Percentiles rank a stretch among this genome's conserved stretches.
Evolutionary conservation across 1,140 invertebrate species (phyloP).

Genomic region (Drosophila yakuba): DNA sequence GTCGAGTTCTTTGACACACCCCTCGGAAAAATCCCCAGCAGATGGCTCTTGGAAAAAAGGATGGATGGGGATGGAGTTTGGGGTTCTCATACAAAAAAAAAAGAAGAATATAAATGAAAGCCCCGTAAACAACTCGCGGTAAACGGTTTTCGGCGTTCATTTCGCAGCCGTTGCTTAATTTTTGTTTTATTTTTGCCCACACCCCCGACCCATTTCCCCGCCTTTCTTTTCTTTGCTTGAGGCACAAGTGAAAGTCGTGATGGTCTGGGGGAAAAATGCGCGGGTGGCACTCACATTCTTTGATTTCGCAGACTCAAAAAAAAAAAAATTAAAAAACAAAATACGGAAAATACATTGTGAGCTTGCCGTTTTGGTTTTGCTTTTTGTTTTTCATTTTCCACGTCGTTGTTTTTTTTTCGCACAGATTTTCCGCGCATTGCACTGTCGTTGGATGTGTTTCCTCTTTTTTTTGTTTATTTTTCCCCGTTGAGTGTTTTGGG

Average conservation of each 20-base stretch:
- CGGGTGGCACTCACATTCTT: constrained; percentile 52
- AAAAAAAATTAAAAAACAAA: background rate
- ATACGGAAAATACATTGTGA: constrained; percentile 33
- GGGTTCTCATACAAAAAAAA: background rate
- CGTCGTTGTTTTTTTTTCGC: constrained; percentile 46
- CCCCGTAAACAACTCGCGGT: constrained; percentile 77
- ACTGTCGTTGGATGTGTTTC: constrained; percentile 40
- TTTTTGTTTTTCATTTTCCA: constrained; percentile 37
- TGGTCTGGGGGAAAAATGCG: background rate
- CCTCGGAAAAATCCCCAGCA: constrained; percentile 24
- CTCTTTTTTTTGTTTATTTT: constrained; percentile 18
- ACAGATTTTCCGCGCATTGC: constrained; percentile 75
- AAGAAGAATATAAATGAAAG: constrained; percentile 35
- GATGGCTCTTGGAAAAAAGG: constrained; percentile 16
- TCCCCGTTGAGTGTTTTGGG: constrained; percentile 69
- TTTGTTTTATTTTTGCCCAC: constrained; percentile 45
- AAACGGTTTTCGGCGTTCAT: constrained; percentile 78
- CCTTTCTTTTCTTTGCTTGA: constrained; percentile 46
- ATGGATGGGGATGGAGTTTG: background rate
- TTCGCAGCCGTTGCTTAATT: constrained; percentile 80
- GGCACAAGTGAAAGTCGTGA: constrained; percentile 70
- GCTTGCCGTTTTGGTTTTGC: constrained; percentile 38
- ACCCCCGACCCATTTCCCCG: constrained; percentile 2
- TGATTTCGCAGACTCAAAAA: constrained; percentile 46
- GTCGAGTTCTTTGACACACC: constrained; percentile 43